Percentiles rank a stretch among this genome's conserved stretches.
Conservation (phyloP, 2,113 vertebrate species). For the Tapirus terrestris region DNA sequence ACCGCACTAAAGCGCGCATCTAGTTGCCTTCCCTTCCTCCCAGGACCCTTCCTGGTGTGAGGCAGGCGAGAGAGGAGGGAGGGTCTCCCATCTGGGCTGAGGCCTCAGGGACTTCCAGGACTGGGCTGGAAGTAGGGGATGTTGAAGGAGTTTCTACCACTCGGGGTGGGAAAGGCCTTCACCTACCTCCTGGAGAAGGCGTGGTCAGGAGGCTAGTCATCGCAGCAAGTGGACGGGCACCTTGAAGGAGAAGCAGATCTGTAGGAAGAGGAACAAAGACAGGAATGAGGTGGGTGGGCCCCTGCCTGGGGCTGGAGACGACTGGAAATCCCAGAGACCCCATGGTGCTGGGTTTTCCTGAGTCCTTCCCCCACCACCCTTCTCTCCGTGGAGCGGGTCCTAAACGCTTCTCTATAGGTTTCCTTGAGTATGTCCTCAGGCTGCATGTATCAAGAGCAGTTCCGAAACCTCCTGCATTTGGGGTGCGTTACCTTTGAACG, state of each 20-base stretch:
- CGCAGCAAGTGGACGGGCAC: not conserved
- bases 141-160: not conserved
- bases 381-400: too few species aligned
- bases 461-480: not conserved
- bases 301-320: not conserved
- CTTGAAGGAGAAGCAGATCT: not conserved
- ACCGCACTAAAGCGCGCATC: not conserved
- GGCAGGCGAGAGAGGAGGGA: not conserved
- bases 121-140: not conserved
- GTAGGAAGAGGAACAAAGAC: not conserved
- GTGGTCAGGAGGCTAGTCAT: slow-evolving; percentile 52
- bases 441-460: not conserved
- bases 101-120: not conserved
- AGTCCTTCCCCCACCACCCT: not conserved
- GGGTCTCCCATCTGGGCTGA: not conserved
- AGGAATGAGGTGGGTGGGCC: not conserved
- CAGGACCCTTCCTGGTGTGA: not conserved
- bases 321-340: not conserved
- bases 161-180: not conserved
- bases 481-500: not conserved
- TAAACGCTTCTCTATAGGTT: not conserved
- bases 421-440: not conserved
- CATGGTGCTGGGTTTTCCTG: not conserved
- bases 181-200: slow-evolving; percentile 73
- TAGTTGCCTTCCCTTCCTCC: not conserved